Evolutionary conservation across 2,113 vertebrate genomes (phyloP).

Genomic region (Herpailurus yagouaroundi): DNA sequence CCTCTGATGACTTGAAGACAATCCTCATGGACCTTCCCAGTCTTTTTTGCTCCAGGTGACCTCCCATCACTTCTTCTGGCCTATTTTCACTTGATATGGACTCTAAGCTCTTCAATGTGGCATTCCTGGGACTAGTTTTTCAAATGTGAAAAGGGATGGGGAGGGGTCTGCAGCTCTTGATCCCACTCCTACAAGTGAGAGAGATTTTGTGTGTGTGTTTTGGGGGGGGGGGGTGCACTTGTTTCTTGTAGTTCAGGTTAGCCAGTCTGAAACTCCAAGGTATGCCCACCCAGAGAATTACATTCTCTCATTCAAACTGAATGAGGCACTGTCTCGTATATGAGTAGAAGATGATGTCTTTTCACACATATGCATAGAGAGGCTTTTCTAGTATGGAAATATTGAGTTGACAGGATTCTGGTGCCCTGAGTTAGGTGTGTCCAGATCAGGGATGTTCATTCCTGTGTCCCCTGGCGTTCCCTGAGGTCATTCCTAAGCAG

Average conservation of each 20-base stretch:
- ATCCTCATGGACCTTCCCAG: neutral
- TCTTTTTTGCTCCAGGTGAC: neutral
- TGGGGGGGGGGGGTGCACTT: neutral
- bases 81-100: neutral
- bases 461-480: neutral
- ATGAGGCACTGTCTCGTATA: neutral
- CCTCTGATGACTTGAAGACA: neutral
- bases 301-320: neutral
- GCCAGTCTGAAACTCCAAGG: neutral
- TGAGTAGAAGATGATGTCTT: neutral
- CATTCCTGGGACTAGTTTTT: neutral
- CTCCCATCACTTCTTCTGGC: neutral
- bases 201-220: neutral
- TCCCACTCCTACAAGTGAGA: neutral
- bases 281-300: neutral
- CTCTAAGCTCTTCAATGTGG: neutral
- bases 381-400: neutral
- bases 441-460: neutral
- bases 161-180: neutral
- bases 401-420: neutral
- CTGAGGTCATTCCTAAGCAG: neutral
- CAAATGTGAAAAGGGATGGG: neutral
- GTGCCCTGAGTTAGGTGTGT: neutral
- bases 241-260: neutral
- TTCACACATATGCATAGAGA: neutral